Evolutionary conservation across 2,888 invertebrate species (phyloP).

Genomic region (Emmelina monodactyla): DNA sequence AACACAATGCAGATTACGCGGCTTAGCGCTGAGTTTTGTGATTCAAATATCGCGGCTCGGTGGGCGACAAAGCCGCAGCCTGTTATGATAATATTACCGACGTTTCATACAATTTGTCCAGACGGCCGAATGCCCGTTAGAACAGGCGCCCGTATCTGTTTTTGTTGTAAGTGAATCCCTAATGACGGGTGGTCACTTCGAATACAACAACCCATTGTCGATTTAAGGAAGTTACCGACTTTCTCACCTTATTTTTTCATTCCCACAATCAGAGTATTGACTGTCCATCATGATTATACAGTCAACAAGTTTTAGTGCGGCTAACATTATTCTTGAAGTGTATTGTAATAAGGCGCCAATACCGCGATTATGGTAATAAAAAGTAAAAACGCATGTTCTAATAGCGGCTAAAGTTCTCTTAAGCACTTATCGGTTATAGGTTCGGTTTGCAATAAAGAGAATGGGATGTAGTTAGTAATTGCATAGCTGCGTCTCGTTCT

Average conservation of each 20-base stretch:
- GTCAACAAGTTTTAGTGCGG: too few species aligned
- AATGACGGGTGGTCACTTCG: constrained; percentile 18
- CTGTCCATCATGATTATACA: too few species aligned
- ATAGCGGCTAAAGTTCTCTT: constrained; percentile 34
- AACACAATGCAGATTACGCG: constrained; percentile 58
- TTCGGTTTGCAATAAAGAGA: not conserved
- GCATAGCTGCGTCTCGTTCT: not conserved
- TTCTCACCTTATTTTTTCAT: constrained; percentile 3
- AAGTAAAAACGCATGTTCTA: constrained; percentile 23
- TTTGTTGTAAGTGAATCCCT: constrained; percentile 28
- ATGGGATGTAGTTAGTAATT: not conserved
- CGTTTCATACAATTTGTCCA: constrained; percentile 42
- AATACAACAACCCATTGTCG: constrained; percentile 1
- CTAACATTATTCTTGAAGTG: too few species aligned
- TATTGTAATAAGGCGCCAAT: too few species aligned
- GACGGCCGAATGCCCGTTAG: constrained; percentile 25
- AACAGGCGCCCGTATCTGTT: constrained; percentile 18
- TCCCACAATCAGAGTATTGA: too few species aligned
- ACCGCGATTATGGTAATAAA: too few species aligned
- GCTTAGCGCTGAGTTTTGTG: constrained; percentile 56
- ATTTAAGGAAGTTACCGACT: not conserved
- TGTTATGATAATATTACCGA: constrained; percentile 59
- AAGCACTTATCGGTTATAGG: constrained; percentile 12
- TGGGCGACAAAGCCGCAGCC: constrained; percentile 48
- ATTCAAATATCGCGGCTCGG: constrained; percentile 49